These are phyloP conservation scores for Colistium nudipinnis DNA, from an alignment of 2,113 vertebrate species.

Conservation along the genomic window DNA sequence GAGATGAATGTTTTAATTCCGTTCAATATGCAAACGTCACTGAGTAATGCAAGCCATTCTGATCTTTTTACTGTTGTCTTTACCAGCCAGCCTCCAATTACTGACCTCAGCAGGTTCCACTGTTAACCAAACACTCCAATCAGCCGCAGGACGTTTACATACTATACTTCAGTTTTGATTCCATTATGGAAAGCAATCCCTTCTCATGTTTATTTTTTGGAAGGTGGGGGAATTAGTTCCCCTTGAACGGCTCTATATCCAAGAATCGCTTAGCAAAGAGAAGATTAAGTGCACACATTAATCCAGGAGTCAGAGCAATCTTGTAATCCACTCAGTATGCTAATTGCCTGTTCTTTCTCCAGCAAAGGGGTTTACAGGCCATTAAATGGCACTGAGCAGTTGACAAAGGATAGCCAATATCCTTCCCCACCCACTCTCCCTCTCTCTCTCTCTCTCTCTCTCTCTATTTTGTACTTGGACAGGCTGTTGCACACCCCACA, in stretches of 20 bases:
- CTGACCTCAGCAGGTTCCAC: slow-evolving; percentile 14
- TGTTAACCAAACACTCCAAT: background rate
- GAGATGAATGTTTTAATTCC: slow-evolving; percentile 32
- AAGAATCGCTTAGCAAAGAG: slow-evolving; percentile 76
- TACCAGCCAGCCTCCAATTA: slow-evolving; percentile 4
- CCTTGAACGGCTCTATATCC: slow-evolving; percentile 67
- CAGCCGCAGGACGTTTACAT: background rate
- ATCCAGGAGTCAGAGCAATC: slow-evolving; percentile 80
- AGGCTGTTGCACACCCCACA: slow-evolving; percentile 63
- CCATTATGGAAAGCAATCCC: slow-evolving; percentile 17
- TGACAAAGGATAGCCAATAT: slow-evolving; percentile 76
- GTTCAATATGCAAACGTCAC: slow-evolving; percentile 52
- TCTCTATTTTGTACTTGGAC: slow-evolving; percentile 63
- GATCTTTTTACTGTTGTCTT: background rate
- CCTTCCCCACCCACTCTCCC: slow-evolving; percentile 50
- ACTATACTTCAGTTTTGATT: background rate
- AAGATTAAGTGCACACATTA: slow-evolving; percentile 83
- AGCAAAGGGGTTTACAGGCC: slow-evolving; percentile 77
- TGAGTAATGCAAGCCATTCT: slow-evolving; percentile 48
- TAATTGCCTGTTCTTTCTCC: slow-evolving; percentile 81
- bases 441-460: slow-evolving; percentile 29
- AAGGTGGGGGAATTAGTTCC: slow-evolving; percentile 59
- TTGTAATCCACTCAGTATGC: slow-evolving; percentile 83
- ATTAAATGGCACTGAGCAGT: slow-evolving; percentile 81
- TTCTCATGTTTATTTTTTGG: slow-evolving; percentile 36